Evolutionary conservation across 2,113 vertebrate species (phyloP), one percentile per base, ranked within the genome.

Genomic region (Muscicapa adusta): DNA sequence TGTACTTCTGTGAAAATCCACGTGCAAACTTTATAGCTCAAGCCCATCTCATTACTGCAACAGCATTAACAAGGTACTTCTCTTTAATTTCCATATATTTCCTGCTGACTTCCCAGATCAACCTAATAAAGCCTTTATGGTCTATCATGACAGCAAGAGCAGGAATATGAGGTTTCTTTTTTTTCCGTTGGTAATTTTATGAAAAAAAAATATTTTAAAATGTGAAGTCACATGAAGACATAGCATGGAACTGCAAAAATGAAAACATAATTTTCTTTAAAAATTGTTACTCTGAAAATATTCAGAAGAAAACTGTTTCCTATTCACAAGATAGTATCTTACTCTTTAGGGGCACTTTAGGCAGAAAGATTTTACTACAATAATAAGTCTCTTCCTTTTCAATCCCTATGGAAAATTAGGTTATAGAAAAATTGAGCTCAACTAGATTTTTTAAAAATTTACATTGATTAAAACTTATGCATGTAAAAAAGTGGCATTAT

Each of bases 151-250:
- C 18, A 85, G 5, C 5, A 61, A 45, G 10, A 70, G 17, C 8
- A n/a, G 22, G 14, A 76, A 65, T 9, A 62, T 10, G 8, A 3
- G 2, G 0, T 10, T 33, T 15, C 4, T 56, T 24, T 29, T 28
- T 11, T 1, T 7, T 13, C 33, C 47, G 63, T 14, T 14, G 8
- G 3, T 20, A 76, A 38, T 51, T 62, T 85, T 48, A 10, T 50
- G 23, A 34, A 61, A 50, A 72, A 50, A 76, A 40, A 23, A 18
- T 0, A 14, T 24, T 66, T 28, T 19, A 81, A 86, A 86, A 71
- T 3, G 5, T 25, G 17, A 92, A 83, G 42, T 5, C 42, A 47
- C 2, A 18, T 24, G 10, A 14, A 15, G n/a, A 68, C 14, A 31
- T 17, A 71, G 14, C 4, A 62, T 22, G 15, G 72, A 57, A 78